Base-by-base conservation (phyloP, 2,797 vertebrate species). In the Ptychadena robeensis region DNA sequence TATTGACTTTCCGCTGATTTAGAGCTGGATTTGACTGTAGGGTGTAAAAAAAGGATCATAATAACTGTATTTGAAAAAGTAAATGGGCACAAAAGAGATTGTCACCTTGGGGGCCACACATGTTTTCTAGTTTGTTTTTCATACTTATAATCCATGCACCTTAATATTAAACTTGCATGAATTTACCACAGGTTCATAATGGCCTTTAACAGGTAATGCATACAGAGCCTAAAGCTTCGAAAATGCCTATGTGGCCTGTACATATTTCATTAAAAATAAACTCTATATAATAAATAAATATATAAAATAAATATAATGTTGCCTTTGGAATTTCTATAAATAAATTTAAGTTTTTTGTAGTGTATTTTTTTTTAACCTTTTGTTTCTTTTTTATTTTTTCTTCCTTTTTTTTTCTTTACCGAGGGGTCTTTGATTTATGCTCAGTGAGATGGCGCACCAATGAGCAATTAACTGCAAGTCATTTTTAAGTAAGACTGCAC, bases 231-330 rank as follows among this genome's bases (percentile, higher is more conserved):
- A 94, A 94, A 94, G 92, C 93, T 94, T 94, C 92, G 92, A 93
- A 93, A 94, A 94, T 93, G 93, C 94, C 94, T 94, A 95, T 93
- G 92, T 93, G 94, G 94, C 93, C 94, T 95, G 93, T 95, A 96
- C 92, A 95, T 94, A 94, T 96, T 96, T 92, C 95, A 97, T 97
- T 95, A 98, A 98, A 99, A 99, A 99, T 99, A 99, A 96, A 98
- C 94, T 97, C 96, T 97, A 94, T 93, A 95, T 97, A 99, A 98
- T 98, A 98, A 99, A 99, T 98, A 97, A 98, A 98, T 98, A 96
- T 98, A 96, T 97, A 96, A 98, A 98, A 98, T 99, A 98, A 98
- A 98, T 98, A 98, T 97, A 95, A 95, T 96, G 95, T 95, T 92
- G 93, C 94, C 93, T 92, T 94, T 95, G 95, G 93, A 92, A 94